A percentile compares a stretch with the other conserved stretches of the same genome.
These are phyloP conservation scores for Ernsta delagoae DNA, from an alignment of 2,888 invertebrate species.

Conservation along the genomic window DNA sequence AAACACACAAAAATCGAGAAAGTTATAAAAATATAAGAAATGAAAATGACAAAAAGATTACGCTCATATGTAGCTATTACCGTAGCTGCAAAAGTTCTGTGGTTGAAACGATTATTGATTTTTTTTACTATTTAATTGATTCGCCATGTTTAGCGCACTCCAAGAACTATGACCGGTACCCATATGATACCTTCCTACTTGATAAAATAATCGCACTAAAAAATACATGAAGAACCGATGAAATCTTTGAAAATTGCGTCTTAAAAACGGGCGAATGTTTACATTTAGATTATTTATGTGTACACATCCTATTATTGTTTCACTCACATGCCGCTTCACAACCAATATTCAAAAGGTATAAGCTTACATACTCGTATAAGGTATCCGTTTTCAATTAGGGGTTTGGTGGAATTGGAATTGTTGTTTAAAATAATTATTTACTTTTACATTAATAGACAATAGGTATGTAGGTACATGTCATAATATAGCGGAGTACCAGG, in stretches of 20 bases:
- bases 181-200: neutral
- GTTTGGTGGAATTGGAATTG: neutral
- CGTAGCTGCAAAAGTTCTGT: too few relatives aligned
- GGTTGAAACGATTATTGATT: too few relatives aligned
- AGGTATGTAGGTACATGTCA: too few relatives aligned
- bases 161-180: neutral
- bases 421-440: too few relatives aligned
- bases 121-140: neutral
- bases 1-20: too few relatives aligned
- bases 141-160: neutral
- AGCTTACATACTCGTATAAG: too few relatives aligned
- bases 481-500: too few relatives aligned
- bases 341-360: conserved; percentile 2
- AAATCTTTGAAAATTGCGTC: conserved; percentile 27
- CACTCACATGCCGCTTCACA: neutral
- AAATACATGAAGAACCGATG: conserved; percentile 27
- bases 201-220: conserved; percentile 17
- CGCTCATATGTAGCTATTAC: too few relatives aligned
- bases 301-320: conserved; percentile 1
- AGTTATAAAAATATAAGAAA: too few relatives aligned
- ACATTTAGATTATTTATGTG: neutral
- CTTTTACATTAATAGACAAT: too few relatives aligned
- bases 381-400: neutral
- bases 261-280: conserved; percentile 2
- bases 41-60: too few relatives aligned